Evolutionary conservation across 2,888 invertebrate genomes (phyloP), one percentile per base, ranked within the genome.

Genomic region (Caenorhabditis virilis): DNA sequence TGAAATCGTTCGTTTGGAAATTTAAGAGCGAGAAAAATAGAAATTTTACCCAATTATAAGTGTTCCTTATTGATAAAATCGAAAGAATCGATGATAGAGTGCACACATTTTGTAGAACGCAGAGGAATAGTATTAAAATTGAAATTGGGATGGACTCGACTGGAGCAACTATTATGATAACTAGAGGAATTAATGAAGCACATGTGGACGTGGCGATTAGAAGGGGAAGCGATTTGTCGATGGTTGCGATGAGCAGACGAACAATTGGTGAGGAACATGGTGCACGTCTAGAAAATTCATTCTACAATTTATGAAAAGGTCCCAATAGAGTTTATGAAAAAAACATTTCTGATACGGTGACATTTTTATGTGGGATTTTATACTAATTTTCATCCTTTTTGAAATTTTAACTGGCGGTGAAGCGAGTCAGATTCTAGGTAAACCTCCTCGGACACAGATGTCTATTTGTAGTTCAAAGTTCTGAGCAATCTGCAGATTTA

Each of bases 181-280:
- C 47, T 11, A 59, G 38, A 4, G 64, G 64, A 36, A 64, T 50
- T 1, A 64, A 33, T 13, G 64, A 54, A 3, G 50, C 53, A 45
- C 56, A 57, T 20, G 43, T 55, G 4, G 64, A 53, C 7, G 56
- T 58, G 20, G 55, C 48, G 9, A 64, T 23, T 15, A 54, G 43
- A 49, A 64, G 57, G 3, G 64, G 64, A 16, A 64, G 64, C 6
- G 58, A 59, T 20, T 59, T 58, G 41, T 64, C 64, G 33, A 64
- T 49, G 4, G 58, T 57, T 15, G 59, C 54, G 1, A 64, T 41
- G 0, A 64, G 58, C 13, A 64, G 58, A 11, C 64, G 64, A 39
- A 52, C 54, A 23, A 64, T 64, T 9, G 64, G 58, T 5, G 64
- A 64, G 2, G 56, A 52, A 18, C 56, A 64, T 1, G 64, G 64